phyloP scores from a whole-genome alignment of 2,888 invertebrate species.

The Acanthosepion lycidas region DNA sequence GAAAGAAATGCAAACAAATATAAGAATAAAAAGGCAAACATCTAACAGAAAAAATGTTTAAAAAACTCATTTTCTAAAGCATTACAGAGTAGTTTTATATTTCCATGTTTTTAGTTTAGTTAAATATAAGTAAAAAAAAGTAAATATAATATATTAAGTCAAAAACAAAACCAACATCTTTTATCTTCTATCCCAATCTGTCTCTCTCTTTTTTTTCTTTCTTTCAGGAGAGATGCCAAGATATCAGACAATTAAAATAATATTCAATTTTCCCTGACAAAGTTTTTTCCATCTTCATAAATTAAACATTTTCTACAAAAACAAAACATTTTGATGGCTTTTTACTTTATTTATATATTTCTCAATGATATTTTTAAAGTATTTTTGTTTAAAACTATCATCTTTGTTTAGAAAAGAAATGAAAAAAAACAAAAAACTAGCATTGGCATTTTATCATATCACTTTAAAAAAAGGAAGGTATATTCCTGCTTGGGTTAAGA shows the following conservation, averaged over 20 bases:
- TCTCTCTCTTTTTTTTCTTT: not conserved
- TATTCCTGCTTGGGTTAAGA: not conserved
- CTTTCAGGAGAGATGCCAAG: not conserved
- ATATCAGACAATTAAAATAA: not conserved
- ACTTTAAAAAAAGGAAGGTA: not conserved
- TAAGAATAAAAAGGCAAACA: too few species aligned
- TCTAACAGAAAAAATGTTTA: too few species aligned
- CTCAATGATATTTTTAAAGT: not conserved
- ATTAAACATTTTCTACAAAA: not conserved
- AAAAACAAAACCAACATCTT: too few species aligned
- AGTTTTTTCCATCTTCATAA: not conserved
- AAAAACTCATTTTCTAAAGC: too few species aligned
- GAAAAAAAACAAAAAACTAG: not conserved
- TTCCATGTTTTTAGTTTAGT: too few species aligned
- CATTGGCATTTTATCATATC: not conserved
- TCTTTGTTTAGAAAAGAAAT: not conserved
- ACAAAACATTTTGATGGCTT: not conserved
- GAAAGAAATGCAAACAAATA: too few species aligned
- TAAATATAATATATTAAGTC: too few species aligned
- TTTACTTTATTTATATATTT: not conserved
- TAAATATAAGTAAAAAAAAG: too few species aligned
- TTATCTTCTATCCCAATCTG: not conserved
- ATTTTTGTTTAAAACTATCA: not conserved
- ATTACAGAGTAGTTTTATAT: too few species aligned
- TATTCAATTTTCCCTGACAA: conserved; percentile 6